Evolutionary conservation across 35 echinoderm and acorn worm genomes (phyloP).

Genomic region (Heliocidaris erythrogramma): DNA sequence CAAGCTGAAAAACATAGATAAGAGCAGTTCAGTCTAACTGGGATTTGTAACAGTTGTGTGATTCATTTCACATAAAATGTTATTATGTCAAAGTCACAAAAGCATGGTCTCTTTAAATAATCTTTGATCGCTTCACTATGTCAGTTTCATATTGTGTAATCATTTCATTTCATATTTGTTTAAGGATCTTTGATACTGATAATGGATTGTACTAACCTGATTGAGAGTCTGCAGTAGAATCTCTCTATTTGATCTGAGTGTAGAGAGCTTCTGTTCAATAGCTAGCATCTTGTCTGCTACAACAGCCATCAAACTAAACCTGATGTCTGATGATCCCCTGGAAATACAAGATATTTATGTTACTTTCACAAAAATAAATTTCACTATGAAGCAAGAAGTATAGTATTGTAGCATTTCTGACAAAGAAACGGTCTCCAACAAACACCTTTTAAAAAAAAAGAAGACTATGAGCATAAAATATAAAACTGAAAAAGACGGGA

Average conservation of each 20-base stretch:
- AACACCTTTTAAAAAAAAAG: not conserved
- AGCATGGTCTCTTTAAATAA: too few relatives aligned
- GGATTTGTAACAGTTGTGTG: too few relatives aligned
- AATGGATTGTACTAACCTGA: conserved; percentile 53
- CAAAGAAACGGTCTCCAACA: not conserved
- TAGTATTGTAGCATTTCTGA: not conserved
- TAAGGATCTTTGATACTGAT: not conserved
- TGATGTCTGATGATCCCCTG: conserved; percentile 89
- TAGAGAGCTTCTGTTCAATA: conserved; percentile 87
- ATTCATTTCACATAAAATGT: too few relatives aligned
- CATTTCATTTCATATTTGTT: too few relatives aligned
- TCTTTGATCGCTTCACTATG: too few relatives aligned
- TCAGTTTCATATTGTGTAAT: too few relatives aligned
- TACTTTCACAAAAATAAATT: not conserved
- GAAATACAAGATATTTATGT: not conserved
- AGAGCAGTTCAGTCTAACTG: not conserved
- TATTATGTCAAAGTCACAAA: too few relatives aligned
- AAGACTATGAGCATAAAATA: too few relatives aligned
- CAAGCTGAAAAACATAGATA: not conserved
- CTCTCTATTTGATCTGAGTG: conserved; percentile 79
- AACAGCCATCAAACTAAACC: conserved; percentile 98
- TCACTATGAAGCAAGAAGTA: too few relatives aligned
- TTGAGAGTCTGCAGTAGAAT: conserved; percentile 85
- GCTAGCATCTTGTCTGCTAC: conserved; percentile 75
- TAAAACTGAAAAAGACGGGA: not conserved